Conservation (phyloP, 2,113 vertebrate species). For the Nothoprocta pentlandii region DNA sequence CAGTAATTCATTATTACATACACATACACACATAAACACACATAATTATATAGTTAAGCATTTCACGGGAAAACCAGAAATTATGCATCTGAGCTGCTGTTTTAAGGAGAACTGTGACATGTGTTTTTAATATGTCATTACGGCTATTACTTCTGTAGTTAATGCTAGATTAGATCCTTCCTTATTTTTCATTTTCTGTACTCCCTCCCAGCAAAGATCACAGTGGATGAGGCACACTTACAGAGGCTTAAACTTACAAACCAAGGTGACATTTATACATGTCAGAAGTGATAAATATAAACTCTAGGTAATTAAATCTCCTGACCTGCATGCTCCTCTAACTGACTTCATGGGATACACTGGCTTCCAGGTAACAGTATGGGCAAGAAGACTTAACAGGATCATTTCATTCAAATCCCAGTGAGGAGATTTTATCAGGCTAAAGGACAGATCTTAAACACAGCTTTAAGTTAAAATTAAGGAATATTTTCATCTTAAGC, state of each 20-base stretch:
- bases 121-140: background rate
- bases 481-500: background rate
- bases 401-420: background rate
- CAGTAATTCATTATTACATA: background rate
- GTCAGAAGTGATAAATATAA: background rate
- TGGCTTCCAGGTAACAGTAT: background rate
- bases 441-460: background rate
- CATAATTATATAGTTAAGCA: background rate
- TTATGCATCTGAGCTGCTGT: background rate
- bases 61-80: background rate
- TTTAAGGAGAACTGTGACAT: background rate
- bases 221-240: background rate
- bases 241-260: background rate
- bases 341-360: background rate
- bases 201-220: background rate
- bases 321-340: background rate
- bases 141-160: background rate
- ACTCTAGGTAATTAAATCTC: background rate
- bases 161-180: background rate
- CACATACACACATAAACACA: background rate
- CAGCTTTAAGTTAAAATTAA: background rate
- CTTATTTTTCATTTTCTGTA: background rate
- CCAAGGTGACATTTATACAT: background rate
- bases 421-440: background rate
- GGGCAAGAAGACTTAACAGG: background rate